Base-by-base conservation (phyloP, 2,113 vertebrate genomes). In the Sciurus niger region DNA sequence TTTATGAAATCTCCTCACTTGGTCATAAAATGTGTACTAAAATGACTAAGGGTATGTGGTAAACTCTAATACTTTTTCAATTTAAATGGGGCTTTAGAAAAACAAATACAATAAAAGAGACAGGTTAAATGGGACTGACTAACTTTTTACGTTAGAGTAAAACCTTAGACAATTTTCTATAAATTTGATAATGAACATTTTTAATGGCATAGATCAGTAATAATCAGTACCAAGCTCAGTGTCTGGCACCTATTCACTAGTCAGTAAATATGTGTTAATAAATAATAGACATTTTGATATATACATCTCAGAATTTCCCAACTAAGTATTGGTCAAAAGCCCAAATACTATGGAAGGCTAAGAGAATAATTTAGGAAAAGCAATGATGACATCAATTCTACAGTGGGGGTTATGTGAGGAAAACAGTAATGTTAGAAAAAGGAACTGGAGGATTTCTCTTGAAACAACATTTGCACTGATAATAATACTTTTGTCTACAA, bases 1-100 rank as follows among this genome's bases (percentile, higher is more conserved):
- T 55, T 70, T 70, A 63, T 37, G 6, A 85, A 78, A 46, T 6
- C 24, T 53, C 25, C 13, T 32, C 18, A 40, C 5, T 46, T 67
- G 51, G 43, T 24, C 34, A 53, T 58, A 55, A 53, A 87, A 72
- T 88, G 13, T 20, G 53, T 22, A 58, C 10, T 40, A n/a, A 13
- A 89, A 94, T 85, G 28, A 90, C n/a, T 37, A 72, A 77, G 8
- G 60, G 6, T 60, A 34, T 37, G 37, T 83, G 43, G 20, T 20
- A 82, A 18, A 37, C 30, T 79, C 51, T 55, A 46, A 80, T 3
- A 84, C 1, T 55, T 74, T 60, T 76, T 48, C 67, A 58, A 28
- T 91, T 67, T 78, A 83, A 94, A 84, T 80, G 9, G 30, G 6
- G 4, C 58, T 90, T 82, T 68, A 85, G 68, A 72, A 96, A 87